Evolutionary conservation across 2,888 invertebrate species (phyloP), one percentile per base, ranked within the genome.

Genomic region (Eupithecia subfuscata): DNA sequence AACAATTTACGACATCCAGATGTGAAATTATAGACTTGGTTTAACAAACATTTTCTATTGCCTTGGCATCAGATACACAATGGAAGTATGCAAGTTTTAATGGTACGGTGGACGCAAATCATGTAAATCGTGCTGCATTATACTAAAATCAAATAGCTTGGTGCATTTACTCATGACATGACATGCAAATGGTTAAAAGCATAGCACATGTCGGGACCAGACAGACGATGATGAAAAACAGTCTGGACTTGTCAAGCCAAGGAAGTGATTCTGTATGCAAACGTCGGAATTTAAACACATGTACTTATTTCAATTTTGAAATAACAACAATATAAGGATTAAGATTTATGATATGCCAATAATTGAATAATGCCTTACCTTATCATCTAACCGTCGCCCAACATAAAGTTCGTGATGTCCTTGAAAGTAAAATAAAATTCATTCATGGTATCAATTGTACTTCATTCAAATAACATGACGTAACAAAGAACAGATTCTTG

Each of bases 121-220:
- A 77, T 74, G 70, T 68, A 77, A 77, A 74, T 74, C 65, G 71
- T 74, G 2, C 71, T 67, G 74, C 67, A 74, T 77, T 77, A 60
- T 72, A 77, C 71, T 70, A 72, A 77, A 77, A 70, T 70, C 73
- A 71, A 73, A 76, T 71, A 65, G 69, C 73, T 67, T 43, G 74
- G 37, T 77, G 71, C 72, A 74, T 65, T 71, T 65, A 69, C 65
- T 76, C 71, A 69, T 71, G 72, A 72, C 75, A 80, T 78, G 77
- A 76, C 74, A 78, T 71, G 74, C 67, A 69, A 76, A 75, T 76
- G 74, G 64, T 45, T 70, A 74, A 77, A 77, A 75, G 72, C 75
- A 75, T 75, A 64, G 68, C 75, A 69, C 56, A 70, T 73, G 74
- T 69, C 37, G 25, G 34, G 40, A 67, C 2, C 40, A 64, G 70